Percentiles rank a stretch among this genome's conserved stretches.
phyloP scores from a whole-genome alignment of 2,797 vertebrate genomes.

The Myotis findleyi region DNA sequence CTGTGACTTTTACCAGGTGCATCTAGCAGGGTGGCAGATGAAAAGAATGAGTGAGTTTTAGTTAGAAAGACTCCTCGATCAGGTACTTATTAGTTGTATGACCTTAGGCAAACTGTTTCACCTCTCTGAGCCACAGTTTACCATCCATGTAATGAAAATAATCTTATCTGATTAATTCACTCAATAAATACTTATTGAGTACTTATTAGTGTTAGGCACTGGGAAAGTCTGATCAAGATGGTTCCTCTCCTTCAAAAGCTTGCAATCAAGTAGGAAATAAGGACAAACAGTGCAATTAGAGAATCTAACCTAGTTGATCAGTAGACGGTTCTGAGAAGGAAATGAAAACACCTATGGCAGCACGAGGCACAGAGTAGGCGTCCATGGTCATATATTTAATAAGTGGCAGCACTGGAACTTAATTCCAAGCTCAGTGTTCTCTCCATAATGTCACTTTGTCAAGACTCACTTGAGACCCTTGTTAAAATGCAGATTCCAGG shows the following conservation, averaged over 20 bases:
- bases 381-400: not conserved
- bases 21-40: not conserved
- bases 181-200: slow-evolving; percentile 1
- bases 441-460: not conserved
- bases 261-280: not conserved
- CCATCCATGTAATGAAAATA: not conserved
- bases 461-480: slow-evolving; percentile 3
- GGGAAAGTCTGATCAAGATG: not conserved
- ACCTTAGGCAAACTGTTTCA: not conserved
- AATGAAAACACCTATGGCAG: not conserved
- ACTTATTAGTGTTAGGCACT: not conserved
- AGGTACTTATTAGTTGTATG: not conserved
- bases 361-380: not conserved
- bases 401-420: not conserved
- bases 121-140: not conserved
- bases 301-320: not conserved
- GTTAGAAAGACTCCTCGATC: not conserved
- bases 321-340: not conserved
- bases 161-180: not conserved
- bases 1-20: not conserved
- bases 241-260: not conserved
- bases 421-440: not conserved
- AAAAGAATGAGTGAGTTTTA: not conserved
- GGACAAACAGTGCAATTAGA: not conserved
- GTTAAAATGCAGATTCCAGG: slow-evolving; percentile 56